These are phyloP conservation scores for Diabrotica undecimpunctata DNA, from an alignment of 1,140 invertebrate species.

Conservation along the genomic window DNA sequence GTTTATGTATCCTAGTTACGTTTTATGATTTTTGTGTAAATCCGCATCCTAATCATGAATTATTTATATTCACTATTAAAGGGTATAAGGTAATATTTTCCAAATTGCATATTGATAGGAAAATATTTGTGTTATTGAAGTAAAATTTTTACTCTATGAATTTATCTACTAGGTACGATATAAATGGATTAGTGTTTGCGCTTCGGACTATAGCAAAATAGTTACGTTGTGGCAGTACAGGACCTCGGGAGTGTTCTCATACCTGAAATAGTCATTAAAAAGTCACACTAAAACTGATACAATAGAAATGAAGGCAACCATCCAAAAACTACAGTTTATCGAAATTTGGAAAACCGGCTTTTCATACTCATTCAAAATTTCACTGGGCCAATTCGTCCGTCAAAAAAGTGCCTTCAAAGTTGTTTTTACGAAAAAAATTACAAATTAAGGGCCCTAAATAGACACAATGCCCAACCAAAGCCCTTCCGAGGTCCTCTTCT, in stretches of 20 bases:
- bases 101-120: too few relatives aligned
- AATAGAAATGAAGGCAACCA: slow-evolving; percentile 56
- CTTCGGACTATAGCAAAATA: slow-evolving; percentile 16
- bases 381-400: slow-evolving; percentile 83
- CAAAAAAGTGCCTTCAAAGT: slow-evolving; percentile 81
- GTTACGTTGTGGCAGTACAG: slow-evolving; percentile 52
- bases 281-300: slow-evolving; percentile 59
- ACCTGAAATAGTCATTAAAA: slow-evolving; percentile 62
- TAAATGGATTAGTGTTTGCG: too few relatives aligned
- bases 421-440: slow-evolving; percentile 76
- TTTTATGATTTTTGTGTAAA: too few relatives aligned
- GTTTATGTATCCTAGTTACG: too few relatives aligned
- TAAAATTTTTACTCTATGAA: too few relatives aligned
- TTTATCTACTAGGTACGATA: too few relatives aligned
- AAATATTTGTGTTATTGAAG: too few relatives aligned
- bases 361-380: slow-evolving; percentile 54
- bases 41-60: too few relatives aligned
- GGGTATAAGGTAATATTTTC: too few relatives aligned
- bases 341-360: slow-evolving; percentile 60
- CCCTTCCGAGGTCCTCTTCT: slow-evolving; percentile 53
- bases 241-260: slow-evolving; percentile 59
- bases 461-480: slow-evolving; percentile 65
- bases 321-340: slow-evolving; percentile 51
- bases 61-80: too few relatives aligned
- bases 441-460: slow-evolving; percentile 80